Base-by-base conservation (phyloP, 2,797 vertebrate species). In the Diplodus puntazzo region DNA sequence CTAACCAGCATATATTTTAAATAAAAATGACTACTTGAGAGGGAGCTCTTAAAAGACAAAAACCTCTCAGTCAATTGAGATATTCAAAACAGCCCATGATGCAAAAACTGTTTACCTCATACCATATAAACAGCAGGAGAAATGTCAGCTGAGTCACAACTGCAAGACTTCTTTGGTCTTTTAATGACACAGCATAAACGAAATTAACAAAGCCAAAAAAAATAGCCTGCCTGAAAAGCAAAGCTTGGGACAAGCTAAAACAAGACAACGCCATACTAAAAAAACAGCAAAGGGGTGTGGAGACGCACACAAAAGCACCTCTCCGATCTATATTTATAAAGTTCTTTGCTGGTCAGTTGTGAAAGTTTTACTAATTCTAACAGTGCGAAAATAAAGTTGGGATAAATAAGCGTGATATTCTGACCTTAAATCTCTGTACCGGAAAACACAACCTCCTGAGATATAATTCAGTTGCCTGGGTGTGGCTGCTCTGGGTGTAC, bases 401-500 rank as follows among this genome's bases (percentile, higher is more conserved):
- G 21, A 46, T 68, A 3, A 12, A 54, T 39, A 54, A 69, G 30
- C 13, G 3, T 4, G 5, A 62, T 57, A 57, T 54, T 11, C 13
- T 67, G 45, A 46, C 17, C 12, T 62, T 53, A 16, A 30, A n/a
- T 66, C 39, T 74, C 2, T 70, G 20, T 18, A 55, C 34, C 2
- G 21, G 71, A 73, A 77, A 76, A 70, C 34, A 10, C 9, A 50
- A 59, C 18, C 20, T 49, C 30, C 42, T 68, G n/a, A 77, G 21
- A 63, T 60, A 57, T 17, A 10, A 0, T 9, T 23, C 66, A 30
- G 69, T 57, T 68, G 52, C 6, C 3, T 10, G 34, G 81, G 85
- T 64, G 82, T 75, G 85, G 67, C 75, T 82, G 54, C 25, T 39
- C 10, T 39, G 39, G 39, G 10, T 13, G 18, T 13, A 12, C 12